A percentile compares a stretch with the other conserved stretches of the same genome.
Evolutionary conservation across 2,888 invertebrate species (phyloP).

Genomic region (Drosophila villosipedis): DNA sequence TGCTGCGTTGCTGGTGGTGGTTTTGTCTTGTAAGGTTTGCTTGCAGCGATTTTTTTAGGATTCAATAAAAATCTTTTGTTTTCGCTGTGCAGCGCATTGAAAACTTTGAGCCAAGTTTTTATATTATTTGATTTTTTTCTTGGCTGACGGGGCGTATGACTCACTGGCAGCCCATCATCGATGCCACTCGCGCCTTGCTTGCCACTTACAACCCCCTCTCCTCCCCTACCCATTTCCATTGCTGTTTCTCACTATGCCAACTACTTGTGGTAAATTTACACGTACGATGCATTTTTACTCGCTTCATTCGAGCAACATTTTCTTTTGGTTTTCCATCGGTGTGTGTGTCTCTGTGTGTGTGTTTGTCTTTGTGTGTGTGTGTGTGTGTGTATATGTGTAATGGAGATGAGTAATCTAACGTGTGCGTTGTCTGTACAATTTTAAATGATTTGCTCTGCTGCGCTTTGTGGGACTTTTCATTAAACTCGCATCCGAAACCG

Average conservation of each 20-base stretch:
- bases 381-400: neutral
- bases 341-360: neutral
- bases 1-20: constrained; percentile 9
- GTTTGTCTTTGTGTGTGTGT: neutral
- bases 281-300: constrained; percentile 75
- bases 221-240: neutral
- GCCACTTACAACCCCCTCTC: constrained; percentile 2
- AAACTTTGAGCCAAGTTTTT: constrained; percentile 74
- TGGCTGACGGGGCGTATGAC: constrained; percentile 56
- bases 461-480: constrained; percentile 56
- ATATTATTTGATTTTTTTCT: neutral
- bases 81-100: constrained; percentile 69
- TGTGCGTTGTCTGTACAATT: constrained; percentile 54
- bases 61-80: constrained; percentile 81
- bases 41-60: constrained; percentile 57
- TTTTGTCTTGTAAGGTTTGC: constrained; percentile 4
- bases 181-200: neutral
- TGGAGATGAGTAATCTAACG: constrained; percentile 21
- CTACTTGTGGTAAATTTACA: constrained; percentile 78
- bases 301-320: constrained; percentile 69
- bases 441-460: constrained; percentile 58
- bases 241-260: constrained; percentile 16
- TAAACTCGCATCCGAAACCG: constrained; percentile 42
- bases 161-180: constrained; percentile 37
- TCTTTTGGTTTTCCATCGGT: constrained; percentile 34